Evolutionary conservation across 2,797 vertebrate genomes (phyloP), one percentile per base, ranked within the genome.

Genomic region (Gambusia yucatana): DNA sequence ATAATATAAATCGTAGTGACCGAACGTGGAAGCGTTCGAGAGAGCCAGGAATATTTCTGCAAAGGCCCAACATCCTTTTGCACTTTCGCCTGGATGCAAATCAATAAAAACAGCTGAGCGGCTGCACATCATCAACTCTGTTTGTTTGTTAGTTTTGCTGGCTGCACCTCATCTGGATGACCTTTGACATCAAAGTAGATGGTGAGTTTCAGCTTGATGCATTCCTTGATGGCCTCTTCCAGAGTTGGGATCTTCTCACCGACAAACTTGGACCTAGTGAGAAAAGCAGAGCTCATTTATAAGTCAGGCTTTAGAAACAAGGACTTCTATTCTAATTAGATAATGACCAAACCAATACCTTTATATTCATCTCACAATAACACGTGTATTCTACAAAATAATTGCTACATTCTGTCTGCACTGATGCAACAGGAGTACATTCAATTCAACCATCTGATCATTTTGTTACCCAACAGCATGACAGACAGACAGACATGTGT

Each of bases 131-230:
- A 52, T 25, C 13, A 39, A 44, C 22, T 76, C 16, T 57, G 73
- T 73, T 73, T 57, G 73, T 73, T 73, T 20, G 77, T 69, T 78
- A 6, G 57, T 67, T 80, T 73, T 75, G 65, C 73, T 71, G 33
- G 65, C 63, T 8, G 59, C 95, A 99, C 98, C 98, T 98, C 92
- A 52, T 95, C 92, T 81, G 98, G 97, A 77, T 98, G 96, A 93
- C 98, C 97, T 96, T 99, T 99, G 91, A 99, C 97, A 90, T 99
- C 98, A 11, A 99, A 99, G 93, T 97, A 99, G 90, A 99, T 96
- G 39, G 84, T 96, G 77, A 99, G 97, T 87, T 98, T 94, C 85
- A 90, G 92, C 77, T 81, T 94, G 87, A 99, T 91, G 82, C 96
- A 97, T 86, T 99, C 98, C 89, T 96, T 86, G 77, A 99, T 95